Evolutionary conservation across 2,888 invertebrate species (phyloP), one percentile per base, ranked within the genome.

Genomic region (Drosophila macrospina): DNA sequence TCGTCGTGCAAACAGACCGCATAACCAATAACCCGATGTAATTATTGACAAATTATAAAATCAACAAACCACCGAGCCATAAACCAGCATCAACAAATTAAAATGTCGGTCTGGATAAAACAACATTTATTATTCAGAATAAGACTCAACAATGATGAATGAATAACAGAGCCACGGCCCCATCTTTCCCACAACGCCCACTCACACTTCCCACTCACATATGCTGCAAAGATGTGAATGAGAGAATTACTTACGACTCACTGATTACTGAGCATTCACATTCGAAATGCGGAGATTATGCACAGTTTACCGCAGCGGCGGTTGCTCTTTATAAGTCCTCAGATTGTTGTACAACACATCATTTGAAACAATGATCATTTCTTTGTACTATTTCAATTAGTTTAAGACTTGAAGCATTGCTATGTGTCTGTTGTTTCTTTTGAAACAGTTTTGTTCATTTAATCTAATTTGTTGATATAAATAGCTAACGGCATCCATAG

Each of bases 11-110:
- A 77, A 74, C 71, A 81, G 70, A 80, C 80, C 72, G 44, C 81
- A 68, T 61, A 74, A 72, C 78, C 78, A 61, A 62, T 48, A 68
- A 45, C 66, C 57, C 65, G 62, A 70, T 84, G 84, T 84, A 81
- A 81, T 81, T 81, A 84, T 81, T 81, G 80, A 84, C 80, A 81
- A 81, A 81, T 81, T 81, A 78, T 74, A 81, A 84, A 84, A 81
- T 84, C 84, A 81, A 81, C 80, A 81, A 84, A 80, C 84, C 84
- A 55, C 78, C 66, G 72, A 81, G 65, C 78, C 78, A 62, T 63
- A 80, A 84, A 84, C 81, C 81, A 80, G 78, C 81, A 71, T 84
- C 80, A 80, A 84, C 80, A 84, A 78, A 81, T 81, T 81, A 84
- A 81, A 81, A 84, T 84, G 80, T 84, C 78, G 78, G 72, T 51